Percentiles rank a stretch among this genome's conserved stretches.
These are phyloP conservation scores for Gnatocerus cornutus DNA, from an alignment of 2,888 invertebrate species.

Conservation along the genomic window DNA sequence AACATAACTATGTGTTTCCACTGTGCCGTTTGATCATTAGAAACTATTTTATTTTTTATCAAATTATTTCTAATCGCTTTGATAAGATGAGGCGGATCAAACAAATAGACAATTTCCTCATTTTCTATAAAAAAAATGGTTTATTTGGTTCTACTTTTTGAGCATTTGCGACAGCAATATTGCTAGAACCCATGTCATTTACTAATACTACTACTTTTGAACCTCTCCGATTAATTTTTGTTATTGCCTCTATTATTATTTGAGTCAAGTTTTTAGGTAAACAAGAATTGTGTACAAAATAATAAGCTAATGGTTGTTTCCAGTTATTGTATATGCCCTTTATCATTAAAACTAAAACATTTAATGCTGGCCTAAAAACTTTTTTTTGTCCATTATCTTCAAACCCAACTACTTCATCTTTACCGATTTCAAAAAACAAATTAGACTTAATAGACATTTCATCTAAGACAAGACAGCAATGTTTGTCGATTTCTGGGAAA, in stretches of 20 bases:
- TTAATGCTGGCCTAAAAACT: conserved; percentile 42
- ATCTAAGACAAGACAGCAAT: conserved; percentile 50
- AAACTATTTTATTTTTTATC: conserved; percentile 43
- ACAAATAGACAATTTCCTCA: conserved; percentile 52
- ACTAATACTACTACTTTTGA: neutral
- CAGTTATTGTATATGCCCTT: conserved; percentile 49
- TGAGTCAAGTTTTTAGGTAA: conserved; percentile 26
- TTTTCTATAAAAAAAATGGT: conserved; percentile 46
- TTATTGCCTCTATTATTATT: neutral
- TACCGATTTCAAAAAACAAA: conserved; percentile 47
- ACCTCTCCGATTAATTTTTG: neutral
- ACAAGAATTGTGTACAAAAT: conserved; percentile 34
- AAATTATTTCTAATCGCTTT: conserved; percentile 55
- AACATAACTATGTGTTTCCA: no score
- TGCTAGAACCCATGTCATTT: neutral
- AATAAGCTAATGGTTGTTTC: conserved; percentile 52
- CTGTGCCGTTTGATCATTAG: no score
- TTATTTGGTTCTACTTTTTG: neutral
- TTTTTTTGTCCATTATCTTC: conserved; percentile 30
- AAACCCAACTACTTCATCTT: conserved; percentile 50
- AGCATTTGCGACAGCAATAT: neutral
- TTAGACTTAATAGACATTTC: conserved; percentile 51
- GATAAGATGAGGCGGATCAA: conserved; percentile 54
- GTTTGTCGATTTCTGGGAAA: conserved; percentile 45
- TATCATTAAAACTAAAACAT: conserved; percentile 48